Conservation (phyloP, 2,113 vertebrate genomes). For the Gasterosteus nipponicus region DNA sequence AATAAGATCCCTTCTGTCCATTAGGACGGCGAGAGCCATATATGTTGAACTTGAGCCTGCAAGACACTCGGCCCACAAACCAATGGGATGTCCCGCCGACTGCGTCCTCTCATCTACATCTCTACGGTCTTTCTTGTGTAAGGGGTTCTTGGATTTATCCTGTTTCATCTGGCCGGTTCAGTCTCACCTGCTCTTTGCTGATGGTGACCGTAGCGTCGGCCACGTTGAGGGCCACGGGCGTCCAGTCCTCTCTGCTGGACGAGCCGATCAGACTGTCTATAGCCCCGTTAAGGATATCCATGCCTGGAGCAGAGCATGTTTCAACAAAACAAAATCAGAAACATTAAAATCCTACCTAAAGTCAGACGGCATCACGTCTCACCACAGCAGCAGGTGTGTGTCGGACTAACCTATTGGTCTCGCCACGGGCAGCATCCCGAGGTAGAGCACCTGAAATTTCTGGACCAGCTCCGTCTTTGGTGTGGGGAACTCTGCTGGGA, state of each 20-base stretch:
- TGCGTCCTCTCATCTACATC: background rate
- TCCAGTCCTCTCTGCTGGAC: conserved; percentile 89
- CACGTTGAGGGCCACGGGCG: conserved; percentile 92
- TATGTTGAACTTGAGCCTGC: background rate
- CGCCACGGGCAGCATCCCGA: conserved; percentile 92
- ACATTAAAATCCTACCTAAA: background rate
- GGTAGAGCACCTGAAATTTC: conserved; percentile 94
- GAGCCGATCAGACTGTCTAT: conserved; percentile 89
- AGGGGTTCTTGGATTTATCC: background rate
- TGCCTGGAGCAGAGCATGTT: conserved; percentile 80
- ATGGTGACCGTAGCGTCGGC: conserved; percentile 97
- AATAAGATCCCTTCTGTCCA: too few relatives aligned
- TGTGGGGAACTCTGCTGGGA: conserved; percentile 95
- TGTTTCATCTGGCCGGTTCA: background rate
- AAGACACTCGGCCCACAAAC: background rate
- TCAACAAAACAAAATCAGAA: conserved; percentile 12
- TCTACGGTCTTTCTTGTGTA: background rate
- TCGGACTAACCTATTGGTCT: conserved; percentile 88
- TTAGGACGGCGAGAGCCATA: background rate
- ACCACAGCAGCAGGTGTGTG: background rate
- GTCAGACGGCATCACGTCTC: background rate
- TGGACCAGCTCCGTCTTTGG: conserved; percentile 99
- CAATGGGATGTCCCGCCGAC: background rate
- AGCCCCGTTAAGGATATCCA: conserved; percentile 94
- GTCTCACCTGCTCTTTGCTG: conserved; percentile 89